Evolutionary conservation across 2,113 vertebrate genomes (phyloP), one percentile per base, ranked within the genome.

Genomic region (Percopsis transmontana): DNA sequence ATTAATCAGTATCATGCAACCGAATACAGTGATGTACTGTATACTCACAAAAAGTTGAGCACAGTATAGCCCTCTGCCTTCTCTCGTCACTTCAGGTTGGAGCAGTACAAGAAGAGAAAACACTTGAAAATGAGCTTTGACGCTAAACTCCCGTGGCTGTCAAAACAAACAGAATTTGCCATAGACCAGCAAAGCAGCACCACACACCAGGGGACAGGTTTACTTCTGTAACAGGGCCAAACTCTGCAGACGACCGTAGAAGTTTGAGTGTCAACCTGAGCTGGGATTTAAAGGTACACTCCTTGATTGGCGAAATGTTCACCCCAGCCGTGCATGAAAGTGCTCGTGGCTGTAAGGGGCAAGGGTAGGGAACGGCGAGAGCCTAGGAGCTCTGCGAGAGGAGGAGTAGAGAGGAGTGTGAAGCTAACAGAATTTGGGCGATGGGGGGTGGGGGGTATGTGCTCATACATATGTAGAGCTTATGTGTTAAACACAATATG

Each of bases 91-190:
- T 58, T 47, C 18, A 18, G 14, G 33, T 68, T 54, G 55, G 24
- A 66, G 21, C 11, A 44, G 40, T 39, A 23, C 7, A 42, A 50
- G 69, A 55, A 55, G 57, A 72, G 61, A 53, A 59, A 52, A 54
- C 44, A 55, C 19, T 2, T 39, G n/a, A n/a, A n/a, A n/a, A n/a
- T n/a, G n/a, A n/a, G 54, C 55, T 55, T 45, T 63, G 63, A 82
- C 44, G 57, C 8, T 72, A 54, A 85, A 51, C 38, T 48, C 11
- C 12, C 19, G 2, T 56, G 64, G 67, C 72, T 71, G 69, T 85
- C 67, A 81, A 74, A 85, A 78, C 67, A 75, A 76, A 75, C 58
- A 50, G 51, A 42, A 75, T 76, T 40, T 50, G 55, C 21, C 47
- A 20, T 23, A 62, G 65, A 21, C 66, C 16, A 13, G n/a, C 16